These are phyloP conservation scores for Cnemophilus loriae DNA, from an alignment of 2,113 vertebrate genomes.

Conservation along the genomic window DNA sequence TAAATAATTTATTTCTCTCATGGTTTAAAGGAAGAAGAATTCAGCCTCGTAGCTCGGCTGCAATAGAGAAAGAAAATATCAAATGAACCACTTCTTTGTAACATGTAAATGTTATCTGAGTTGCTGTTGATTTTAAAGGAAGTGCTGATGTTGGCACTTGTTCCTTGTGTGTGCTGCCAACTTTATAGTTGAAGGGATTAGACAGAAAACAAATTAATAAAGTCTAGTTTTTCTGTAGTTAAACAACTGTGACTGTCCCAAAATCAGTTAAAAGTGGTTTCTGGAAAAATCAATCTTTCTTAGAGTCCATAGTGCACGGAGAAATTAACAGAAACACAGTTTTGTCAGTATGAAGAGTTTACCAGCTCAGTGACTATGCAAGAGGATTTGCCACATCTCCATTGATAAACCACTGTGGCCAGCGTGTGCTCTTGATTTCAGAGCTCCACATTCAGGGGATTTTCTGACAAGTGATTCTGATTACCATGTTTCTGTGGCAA, in stretches of 20 bases:
- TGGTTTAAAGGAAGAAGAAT: background rate
- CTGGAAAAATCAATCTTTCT: background rate
- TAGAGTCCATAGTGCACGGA: background rate
- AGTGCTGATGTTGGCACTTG: constrained; percentile 11
- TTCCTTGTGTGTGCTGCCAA: background rate
- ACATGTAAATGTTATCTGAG: background rate
- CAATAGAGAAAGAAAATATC: background rate
- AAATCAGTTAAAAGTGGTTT: background rate
- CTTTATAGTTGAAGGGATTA: background rate
- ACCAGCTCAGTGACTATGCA: background rate
- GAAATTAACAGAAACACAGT: background rate
- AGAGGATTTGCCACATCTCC: background rate
- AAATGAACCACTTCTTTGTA: background rate
- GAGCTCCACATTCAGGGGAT: background rate
- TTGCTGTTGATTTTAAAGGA: constrained; percentile 46
- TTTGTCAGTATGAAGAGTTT: background rate
- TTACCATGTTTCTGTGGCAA: background rate
- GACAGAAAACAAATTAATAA: constrained; percentile 25
- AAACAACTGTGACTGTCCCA: background rate
- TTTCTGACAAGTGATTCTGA: background rate
- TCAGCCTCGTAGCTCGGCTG: background rate
- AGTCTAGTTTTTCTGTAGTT: constrained; percentile 18
- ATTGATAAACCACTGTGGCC: background rate
- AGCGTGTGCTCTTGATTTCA: background rate
- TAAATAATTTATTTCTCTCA: background rate